Evolutionary conservation across 2,888 invertebrate species (phyloP).

Genomic region (Acholoe squamosa): DNA sequence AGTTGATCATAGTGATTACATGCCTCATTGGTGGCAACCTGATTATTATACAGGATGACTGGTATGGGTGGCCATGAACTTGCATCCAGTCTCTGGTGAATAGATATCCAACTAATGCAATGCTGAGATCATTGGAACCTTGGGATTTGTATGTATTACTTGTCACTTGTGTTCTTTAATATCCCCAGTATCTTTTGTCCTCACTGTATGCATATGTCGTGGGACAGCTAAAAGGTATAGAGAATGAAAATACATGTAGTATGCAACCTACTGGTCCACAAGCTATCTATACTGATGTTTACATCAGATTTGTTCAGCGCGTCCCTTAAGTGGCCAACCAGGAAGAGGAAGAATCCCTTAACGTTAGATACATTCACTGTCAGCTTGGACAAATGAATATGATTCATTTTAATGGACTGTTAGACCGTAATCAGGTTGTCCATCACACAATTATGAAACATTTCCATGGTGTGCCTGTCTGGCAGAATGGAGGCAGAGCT

Average conservation of each 20-base stretch:
- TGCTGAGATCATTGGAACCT: no score
- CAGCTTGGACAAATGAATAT: conserved; percentile 43
- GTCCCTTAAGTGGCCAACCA: not conserved
- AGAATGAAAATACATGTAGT: no score
- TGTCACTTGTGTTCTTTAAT: no score
- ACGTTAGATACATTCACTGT: conserved; percentile 7
- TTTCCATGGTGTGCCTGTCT: conserved; percentile 38
- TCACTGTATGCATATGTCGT: no score
- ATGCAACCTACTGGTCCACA: no score
- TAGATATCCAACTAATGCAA: no score
- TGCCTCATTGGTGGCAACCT: not conserved
- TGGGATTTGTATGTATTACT: no score
- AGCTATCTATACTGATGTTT: no score
- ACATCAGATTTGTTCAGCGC: no score
- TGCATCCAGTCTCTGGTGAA: not conserved
- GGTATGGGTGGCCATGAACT: not conserved
- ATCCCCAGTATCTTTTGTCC: no score
- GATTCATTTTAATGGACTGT: conserved; percentile 61
- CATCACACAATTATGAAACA: conserved; percentile 60
- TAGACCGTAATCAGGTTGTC: conserved; percentile 60
- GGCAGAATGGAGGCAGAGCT: not conserved
- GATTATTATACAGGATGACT: conserved; percentile 27
- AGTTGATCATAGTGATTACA: conserved; percentile 28
- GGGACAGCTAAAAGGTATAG: no score
- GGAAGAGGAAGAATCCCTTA: not conserved